Conservation (phyloP, 2,888 invertebrate genomes). For the Podotricha telesiphe region DNA sequence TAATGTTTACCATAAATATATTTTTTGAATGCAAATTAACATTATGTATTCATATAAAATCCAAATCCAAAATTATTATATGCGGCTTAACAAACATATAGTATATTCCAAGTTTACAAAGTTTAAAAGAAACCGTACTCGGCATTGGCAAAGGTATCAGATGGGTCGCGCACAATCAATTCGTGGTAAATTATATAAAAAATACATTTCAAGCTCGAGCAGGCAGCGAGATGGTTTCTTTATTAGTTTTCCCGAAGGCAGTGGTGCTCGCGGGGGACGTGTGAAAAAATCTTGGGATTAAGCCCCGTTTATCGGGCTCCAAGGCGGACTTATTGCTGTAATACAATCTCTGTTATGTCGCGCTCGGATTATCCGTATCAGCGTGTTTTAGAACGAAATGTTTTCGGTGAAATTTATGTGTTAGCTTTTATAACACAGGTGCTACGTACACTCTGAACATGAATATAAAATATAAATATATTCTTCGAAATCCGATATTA, state of each 20-base stretch:
- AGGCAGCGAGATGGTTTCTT: constrained; percentile 82
- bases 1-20: constrained; percentile 43
- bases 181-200: constrained; percentile 84
- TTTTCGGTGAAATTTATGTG: constrained; percentile 44
- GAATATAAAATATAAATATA: not conserved
- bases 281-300: constrained; percentile 81
- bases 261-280: constrained; percentile 68
- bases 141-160: constrained; percentile 55
- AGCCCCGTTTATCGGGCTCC: constrained; percentile 74
- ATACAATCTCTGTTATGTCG: constrained; percentile 82
- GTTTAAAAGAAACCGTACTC: constrained; percentile 9
- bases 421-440: constrained; percentile 40
- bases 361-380: constrained; percentile 74
- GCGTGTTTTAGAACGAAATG: constrained; percentile 62
- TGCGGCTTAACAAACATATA: not conserved
- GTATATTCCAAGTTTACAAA: not conserved
- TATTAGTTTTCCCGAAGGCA: constrained; percentile 81
- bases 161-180: constrained; percentile 74
- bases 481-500: no score
- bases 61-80: not conserved
- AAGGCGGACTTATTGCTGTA: constrained; percentile 76
- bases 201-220: constrained; percentile 84
- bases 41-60: not conserved
- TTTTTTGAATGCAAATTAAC: constrained; percentile 2
- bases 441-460: not conserved